A percentile compares a stretch with the other conserved stretches of the same genome.
These are phyloP conservation scores for Xyrauchen texanus DNA, from an alignment of 2,113 vertebrate species.

Conservation along the genomic window DNA sequence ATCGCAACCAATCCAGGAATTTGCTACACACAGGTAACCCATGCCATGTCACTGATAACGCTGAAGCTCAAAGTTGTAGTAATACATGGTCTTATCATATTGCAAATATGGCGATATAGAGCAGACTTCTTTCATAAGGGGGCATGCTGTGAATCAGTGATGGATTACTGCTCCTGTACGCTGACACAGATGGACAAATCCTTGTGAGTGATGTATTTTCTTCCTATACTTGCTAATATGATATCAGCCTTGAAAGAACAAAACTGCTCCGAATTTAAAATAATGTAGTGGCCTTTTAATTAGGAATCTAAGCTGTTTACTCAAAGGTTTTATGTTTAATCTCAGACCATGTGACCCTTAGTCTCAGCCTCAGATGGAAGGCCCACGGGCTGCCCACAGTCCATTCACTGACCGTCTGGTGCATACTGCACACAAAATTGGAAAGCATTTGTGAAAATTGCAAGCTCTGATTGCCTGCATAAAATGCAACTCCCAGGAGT, in stretches of 20 bases:
- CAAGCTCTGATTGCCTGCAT: too few relatives aligned
- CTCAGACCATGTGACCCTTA: not conserved
- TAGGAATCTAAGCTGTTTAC: not conserved
- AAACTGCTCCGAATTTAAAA: not conserved
- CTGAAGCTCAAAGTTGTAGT: constrained; percentile 3
- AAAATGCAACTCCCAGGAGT: too few relatives aligned
- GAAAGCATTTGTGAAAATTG: not conserved
- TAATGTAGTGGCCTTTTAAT: not conserved
- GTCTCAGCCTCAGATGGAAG: not conserved
- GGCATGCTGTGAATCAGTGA: not conserved
- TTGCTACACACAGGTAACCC: constrained; percentile 35
- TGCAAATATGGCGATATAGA: constrained; percentile 1
- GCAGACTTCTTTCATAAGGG: not conserved
- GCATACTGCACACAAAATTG: not conserved
- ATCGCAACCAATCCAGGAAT: constrained; percentile 36
- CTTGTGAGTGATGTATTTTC: not conserved
- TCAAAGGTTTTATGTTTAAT: not conserved
- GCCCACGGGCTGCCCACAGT: not conserved
- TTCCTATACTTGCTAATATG: not conserved
- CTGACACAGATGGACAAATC: not conserved
- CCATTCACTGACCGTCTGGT: not conserved
- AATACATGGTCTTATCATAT: constrained; percentile 28
- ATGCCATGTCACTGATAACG: constrained; percentile 30
- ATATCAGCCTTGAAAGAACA: not conserved
- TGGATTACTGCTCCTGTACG: constrained; percentile 12